Percentiles rank a stretch among this genome's conserved stretches.
Conservation (phyloP, 2,888 invertebrate genomes). For the Aproaerema taeniolella region DNA sequence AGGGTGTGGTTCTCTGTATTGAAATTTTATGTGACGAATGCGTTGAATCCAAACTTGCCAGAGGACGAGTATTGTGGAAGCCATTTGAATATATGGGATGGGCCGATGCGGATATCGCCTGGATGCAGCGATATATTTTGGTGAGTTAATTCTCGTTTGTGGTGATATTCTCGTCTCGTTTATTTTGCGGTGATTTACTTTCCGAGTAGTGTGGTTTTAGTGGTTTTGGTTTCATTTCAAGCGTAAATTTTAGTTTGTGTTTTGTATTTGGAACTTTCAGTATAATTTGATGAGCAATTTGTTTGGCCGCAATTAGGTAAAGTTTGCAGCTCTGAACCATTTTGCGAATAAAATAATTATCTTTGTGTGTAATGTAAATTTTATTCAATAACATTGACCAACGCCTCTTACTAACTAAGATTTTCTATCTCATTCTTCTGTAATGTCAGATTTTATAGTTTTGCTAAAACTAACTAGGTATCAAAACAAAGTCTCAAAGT, state of each 20-base stretch:
- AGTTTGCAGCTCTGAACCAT: no score
- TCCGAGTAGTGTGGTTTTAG: conserved; percentile 1
- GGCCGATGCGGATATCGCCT: conserved; percentile 85
- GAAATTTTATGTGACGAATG: conserved; percentile 88
- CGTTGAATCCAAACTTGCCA: conserved; percentile 79
- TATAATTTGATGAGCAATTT: no score
- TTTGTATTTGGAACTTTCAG: no score
- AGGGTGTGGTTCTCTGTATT: conserved; percentile 91
- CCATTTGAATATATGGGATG: conserved; percentile 92
- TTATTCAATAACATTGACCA: no score
- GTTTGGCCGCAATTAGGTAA: no score
- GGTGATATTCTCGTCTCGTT: conserved; percentile 2
- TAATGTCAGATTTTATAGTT: no score
- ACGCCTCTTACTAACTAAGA: no score
- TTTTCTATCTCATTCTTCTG: no score
- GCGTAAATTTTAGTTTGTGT: background rate
- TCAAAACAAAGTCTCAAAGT: no score
- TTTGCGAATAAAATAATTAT: no score
- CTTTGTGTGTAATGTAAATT: no score
- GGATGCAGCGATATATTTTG: conserved; percentile 89
- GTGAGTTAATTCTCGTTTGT: conserved; percentile 64
- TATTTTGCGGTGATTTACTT: conserved; percentile 6
- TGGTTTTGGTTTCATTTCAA: background rate
- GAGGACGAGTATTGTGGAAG: conserved; percentile 88
- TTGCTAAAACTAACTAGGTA: no score